These are phyloP conservation scores for Lerista edwardsae DNA, from an alignment of 2,797 vertebrate genomes.

Conservation along the genomic window DNA sequence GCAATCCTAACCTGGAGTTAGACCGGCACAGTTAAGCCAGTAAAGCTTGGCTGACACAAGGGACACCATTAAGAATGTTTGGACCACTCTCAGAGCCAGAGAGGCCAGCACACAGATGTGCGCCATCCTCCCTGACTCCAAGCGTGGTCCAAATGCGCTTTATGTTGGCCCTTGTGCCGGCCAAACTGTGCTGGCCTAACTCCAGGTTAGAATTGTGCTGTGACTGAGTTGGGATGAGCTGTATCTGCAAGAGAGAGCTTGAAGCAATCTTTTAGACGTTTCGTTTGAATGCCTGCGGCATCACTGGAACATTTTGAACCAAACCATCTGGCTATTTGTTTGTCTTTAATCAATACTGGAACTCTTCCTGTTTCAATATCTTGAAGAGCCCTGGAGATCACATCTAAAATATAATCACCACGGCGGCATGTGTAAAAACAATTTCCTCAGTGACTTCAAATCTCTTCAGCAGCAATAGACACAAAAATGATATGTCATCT, in stretches of 20 bases:
- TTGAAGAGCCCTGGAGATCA: constrained; percentile 7
- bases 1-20: no score
- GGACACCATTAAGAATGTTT: no score
- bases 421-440: constrained; percentile 21
- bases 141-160: no score
- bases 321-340: not conserved
- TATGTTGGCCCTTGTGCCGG: no score
- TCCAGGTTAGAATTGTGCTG: no score
- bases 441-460: constrained; percentile 20
- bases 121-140: no score
- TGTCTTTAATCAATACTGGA: not conserved
- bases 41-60: no score
- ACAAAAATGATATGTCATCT: not conserved
- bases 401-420: constrained; percentile 3
- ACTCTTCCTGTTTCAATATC: not conserved
- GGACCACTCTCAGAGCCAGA: no score
- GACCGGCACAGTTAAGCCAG: no score
- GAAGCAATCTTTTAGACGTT: not conserved
- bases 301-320: not conserved
- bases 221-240: not conserved
- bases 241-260: not conserved
- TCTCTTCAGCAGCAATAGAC: not conserved
- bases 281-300: not conserved
- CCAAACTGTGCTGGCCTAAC: no score
- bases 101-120: no score